phyloP scores from a whole-genome alignment of 2,797 vertebrate genomes.

The Crax fasciolata region DNA sequence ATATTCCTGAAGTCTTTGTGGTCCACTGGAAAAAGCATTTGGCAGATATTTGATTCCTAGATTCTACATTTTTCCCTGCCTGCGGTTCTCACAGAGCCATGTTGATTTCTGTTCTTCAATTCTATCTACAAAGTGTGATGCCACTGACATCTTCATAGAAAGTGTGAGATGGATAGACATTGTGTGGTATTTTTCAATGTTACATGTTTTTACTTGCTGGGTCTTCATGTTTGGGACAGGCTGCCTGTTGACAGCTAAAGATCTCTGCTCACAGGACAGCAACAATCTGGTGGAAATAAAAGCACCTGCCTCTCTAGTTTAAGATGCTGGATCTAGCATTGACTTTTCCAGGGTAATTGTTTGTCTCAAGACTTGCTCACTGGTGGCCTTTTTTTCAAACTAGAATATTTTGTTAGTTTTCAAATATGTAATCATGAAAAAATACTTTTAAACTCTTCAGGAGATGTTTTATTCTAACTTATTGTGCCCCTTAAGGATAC shows the following conservation, averaged over 20 bases:
- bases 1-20: neutral
- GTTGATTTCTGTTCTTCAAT: neutral
- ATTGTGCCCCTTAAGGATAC: neutral
- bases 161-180: neutral
- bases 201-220: neutral
- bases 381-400: neutral
- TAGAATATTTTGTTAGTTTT: neutral
- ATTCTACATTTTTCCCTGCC: neutral
- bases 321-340: neutral
- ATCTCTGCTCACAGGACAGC: neutral
- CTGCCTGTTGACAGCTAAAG: neutral
- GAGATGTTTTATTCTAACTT: neutral
- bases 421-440: neutral
- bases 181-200: neutral
- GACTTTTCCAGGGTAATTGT: neutral
- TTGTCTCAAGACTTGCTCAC: neutral
- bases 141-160: neutral
- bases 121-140: neutral
- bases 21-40: neutral
- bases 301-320: neutral
- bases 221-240: neutral
- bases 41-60: neutral
- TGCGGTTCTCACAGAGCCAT: neutral
- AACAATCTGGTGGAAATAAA: neutral
- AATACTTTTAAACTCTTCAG: neutral